Evolutionary conservation across 2,888 invertebrate species (phyloP), one percentile per base, ranked within the genome.

Genomic region (Allolobophora icterica): DNA sequence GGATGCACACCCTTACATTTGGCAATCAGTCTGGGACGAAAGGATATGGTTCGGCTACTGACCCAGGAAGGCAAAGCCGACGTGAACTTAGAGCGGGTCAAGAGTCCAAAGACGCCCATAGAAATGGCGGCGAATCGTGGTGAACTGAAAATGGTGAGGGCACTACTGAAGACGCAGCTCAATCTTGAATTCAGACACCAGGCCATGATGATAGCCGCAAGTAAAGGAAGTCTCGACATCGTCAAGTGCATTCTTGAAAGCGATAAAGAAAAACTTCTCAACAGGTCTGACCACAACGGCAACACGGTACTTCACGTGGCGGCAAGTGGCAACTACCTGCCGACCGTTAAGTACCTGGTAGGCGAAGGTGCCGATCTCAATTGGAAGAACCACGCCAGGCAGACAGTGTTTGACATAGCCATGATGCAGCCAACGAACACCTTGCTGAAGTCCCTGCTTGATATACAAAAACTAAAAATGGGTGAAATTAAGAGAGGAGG

Each of bases 331-430:
- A 38, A 30, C 30, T 38, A 91, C 33, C 15, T 91, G 33, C 35
- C 71, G 13, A 45, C 83, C 38, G 92, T 91, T 13, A 90, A 90
- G 35, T 30, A 84, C 40, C 91, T 92, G 38, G 58, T 92, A 40
- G 90, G 90, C 24, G 33, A 52, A 33, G 89, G 34, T 33, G 92
- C 92, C 24, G 92, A 91, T 30, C 89, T 92, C n/a, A 71, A 38
- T 21, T 35, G 89, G 35, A 92, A 91, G 52, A 92, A 92, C 35
- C 84, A 92, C 91, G 71, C 83, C n/a, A 35, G 89, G 38, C 89
- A 92, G 71, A 92, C 92, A 3, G 84, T 92, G 17, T 92, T 89
- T 42, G 92, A 92, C 71, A 34, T 92, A 58, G 92, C 92, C 34
- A 92, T 92, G 91, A n/a, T 40, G 17, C 89, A 83, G n/a, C 19